A percentile compares a stretch with the other conserved stretches of the same genome.
phyloP scores from a whole-genome alignment of 2,888 invertebrate species.

The Hedya salicella region DNA sequence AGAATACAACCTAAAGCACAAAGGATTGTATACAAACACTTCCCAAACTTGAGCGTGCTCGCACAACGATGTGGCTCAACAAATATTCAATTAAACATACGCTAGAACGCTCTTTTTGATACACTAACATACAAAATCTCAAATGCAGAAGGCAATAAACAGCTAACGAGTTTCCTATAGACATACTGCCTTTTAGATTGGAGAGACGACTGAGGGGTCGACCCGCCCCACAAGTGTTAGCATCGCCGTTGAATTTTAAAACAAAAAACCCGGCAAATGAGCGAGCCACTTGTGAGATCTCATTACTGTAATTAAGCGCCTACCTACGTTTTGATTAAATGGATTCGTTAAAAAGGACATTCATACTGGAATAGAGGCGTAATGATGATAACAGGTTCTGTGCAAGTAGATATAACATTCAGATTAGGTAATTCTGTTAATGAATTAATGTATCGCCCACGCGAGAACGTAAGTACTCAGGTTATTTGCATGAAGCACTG shows the following conservation, averaged over 20 bases:
- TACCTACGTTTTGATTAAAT: constrained; percentile 47
- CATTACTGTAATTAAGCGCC: constrained; percentile 61
- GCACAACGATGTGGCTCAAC: constrained; percentile 42
- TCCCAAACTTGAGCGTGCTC: constrained; percentile 9
- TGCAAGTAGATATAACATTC: constrained; percentile 9
- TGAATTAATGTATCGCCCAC: not conserved
- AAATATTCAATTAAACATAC: constrained; percentile 54
- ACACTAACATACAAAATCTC: constrained; percentile 13
- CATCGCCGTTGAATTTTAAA: constrained; percentile 43
- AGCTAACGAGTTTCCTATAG: not conserved
- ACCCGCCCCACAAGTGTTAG: constrained; percentile 22
- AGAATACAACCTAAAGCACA: not conserved
- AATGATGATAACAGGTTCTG: constrained; percentile 22
- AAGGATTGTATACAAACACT: constrained; percentile 5
- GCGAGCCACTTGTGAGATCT: constrained; percentile 51
- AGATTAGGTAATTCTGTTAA: constrained; percentile 21
- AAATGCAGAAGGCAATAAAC: not conserved
- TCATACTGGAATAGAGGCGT: constrained; percentile 29
- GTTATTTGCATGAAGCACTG: constrained; percentile 9
- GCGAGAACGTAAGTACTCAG: not conserved
- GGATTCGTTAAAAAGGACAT: constrained; percentile 50
- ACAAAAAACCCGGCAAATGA: constrained; percentile 54
- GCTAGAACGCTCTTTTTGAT: constrained; percentile 48
- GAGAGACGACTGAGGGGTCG: constrained; percentile 9
- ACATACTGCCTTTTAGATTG: constrained; percentile 7